phyloP scores from a whole-genome alignment of 2,888 invertebrate species.

The Ypsolopha sequella region DNA sequence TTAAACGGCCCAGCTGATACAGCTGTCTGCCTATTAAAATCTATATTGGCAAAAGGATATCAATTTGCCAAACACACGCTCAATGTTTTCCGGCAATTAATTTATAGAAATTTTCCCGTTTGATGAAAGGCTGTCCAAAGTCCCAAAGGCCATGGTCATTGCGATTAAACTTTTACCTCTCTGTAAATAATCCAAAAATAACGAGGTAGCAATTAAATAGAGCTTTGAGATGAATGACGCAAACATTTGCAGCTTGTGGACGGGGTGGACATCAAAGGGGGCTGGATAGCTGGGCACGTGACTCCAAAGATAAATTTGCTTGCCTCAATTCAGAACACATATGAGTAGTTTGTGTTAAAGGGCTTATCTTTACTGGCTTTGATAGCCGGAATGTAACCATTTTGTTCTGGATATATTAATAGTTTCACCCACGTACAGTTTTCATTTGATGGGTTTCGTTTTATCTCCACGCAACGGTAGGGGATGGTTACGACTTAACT shows the following conservation, averaged over 20 bases:
- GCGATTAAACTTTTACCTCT: slow-evolving; percentile 41
- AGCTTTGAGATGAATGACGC: slow-evolving; percentile 40
- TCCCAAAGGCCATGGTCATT: slow-evolving; percentile 19
- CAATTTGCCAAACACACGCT: not conserved
- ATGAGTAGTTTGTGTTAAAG: slow-evolving; percentile 5
- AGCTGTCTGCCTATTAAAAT: not conserved
- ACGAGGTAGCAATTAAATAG: slow-evolving; percentile 65
- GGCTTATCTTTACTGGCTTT: slow-evolving; percentile 13
- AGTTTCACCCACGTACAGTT: too few species aligned
- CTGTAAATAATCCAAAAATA: slow-evolving; percentile 68
- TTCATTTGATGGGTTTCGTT: too few species aligned
- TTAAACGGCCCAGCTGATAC: not conserved
- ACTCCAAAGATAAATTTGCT: slow-evolving; percentile 27
- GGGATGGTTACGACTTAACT: too few species aligned
- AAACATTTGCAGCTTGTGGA: slow-evolving; percentile 30
- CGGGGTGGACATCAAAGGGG: slow-evolving; percentile 48
- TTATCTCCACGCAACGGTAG: too few species aligned
- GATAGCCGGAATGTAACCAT: slow-evolving; percentile 24
- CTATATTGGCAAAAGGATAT: not conserved
- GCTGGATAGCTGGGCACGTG: slow-evolving; percentile 27
- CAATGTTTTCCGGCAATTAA: not conserved
- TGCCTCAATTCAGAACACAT: slow-evolving; percentile 1
- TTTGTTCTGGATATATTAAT: slow-evolving; percentile 7
- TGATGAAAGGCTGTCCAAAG: not conserved
- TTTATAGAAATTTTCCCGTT: not conserved